These are phyloP conservation scores for Salticus scenicus DNA, from an alignment of 2,888 invertebrate genomes.

Conservation along the genomic window DNA sequence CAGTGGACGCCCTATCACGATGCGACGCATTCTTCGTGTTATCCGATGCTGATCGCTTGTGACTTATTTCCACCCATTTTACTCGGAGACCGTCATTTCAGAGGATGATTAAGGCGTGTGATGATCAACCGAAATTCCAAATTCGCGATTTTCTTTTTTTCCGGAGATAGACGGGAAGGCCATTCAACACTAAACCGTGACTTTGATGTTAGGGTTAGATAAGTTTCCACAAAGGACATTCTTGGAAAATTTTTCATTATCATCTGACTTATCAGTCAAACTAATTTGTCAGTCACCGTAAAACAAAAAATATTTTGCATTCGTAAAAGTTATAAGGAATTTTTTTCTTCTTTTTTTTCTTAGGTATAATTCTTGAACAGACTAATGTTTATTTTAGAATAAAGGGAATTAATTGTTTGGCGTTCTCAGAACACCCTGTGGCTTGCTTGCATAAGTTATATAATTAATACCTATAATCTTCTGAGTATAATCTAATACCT, in stretches of 20 bases:
- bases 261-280: background rate
- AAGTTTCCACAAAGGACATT: background rate
- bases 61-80: slow-evolving; percentile 43
- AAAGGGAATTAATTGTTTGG: too few relatives aligned
- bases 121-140: slow-evolving; percentile 4
- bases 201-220: background rate
- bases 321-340: too few relatives aligned
- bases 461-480: too few relatives aligned
- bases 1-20: slow-evolving; percentile 37
- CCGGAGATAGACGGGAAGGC: background rate
- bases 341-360: too few relatives aligned
- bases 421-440: too few relatives aligned
- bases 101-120: background rate
- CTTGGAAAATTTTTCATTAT: background rate
- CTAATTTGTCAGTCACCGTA: background rate
- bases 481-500: too few relatives aligned
- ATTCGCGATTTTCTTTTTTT: background rate
- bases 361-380: too few relatives aligned
- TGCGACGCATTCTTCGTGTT: background rate
- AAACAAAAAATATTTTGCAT: too few relatives aligned
- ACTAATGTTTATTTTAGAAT: too few relatives aligned
- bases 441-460: too few relatives aligned
- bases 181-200: background rate
- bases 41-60: slow-evolving; percentile 15
- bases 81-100: slow-evolving; percentile 4